phyloP scores from a whole-genome alignment of 2,113 vertebrate genomes.

The Barnardius zonarius region DNA sequence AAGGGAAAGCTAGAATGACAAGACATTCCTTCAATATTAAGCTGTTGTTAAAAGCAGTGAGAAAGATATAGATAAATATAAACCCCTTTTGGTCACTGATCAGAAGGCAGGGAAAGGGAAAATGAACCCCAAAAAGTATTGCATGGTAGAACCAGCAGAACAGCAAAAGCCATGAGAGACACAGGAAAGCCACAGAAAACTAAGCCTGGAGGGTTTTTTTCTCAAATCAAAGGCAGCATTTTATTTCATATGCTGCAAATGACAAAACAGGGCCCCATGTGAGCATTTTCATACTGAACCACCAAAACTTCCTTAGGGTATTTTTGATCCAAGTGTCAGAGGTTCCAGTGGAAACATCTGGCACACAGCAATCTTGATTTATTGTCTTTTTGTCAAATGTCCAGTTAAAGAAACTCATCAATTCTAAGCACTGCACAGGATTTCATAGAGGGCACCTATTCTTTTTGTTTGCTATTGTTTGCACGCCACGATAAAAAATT shows the following conservation, averaged over 20 bases:
- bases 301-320: neutral
- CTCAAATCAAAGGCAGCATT: conserved; percentile 7
- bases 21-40: neutral
- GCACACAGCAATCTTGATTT: neutral
- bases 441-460: neutral
- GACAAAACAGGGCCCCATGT: conserved; percentile 3
- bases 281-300: neutral
- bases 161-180: neutral
- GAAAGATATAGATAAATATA: neutral
- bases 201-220: neutral
- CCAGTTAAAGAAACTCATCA: conserved; percentile 9
- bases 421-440: neutral
- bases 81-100: neutral
- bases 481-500: neutral
- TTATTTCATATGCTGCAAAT: neutral
- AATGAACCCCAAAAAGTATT: neutral
- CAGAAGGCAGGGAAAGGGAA: neutral
- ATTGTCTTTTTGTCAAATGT: conserved; percentile 4
- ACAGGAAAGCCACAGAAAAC: neutral
- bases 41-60: neutral
- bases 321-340: neutral
- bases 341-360: conserved; percentile 35
- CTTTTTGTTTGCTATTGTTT: neutral
- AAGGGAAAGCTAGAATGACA: neutral
- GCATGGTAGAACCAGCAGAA: neutral